Base-by-base conservation (phyloP, 2,113 vertebrate genomes). In the Argyrosomus japonicus region DNA sequence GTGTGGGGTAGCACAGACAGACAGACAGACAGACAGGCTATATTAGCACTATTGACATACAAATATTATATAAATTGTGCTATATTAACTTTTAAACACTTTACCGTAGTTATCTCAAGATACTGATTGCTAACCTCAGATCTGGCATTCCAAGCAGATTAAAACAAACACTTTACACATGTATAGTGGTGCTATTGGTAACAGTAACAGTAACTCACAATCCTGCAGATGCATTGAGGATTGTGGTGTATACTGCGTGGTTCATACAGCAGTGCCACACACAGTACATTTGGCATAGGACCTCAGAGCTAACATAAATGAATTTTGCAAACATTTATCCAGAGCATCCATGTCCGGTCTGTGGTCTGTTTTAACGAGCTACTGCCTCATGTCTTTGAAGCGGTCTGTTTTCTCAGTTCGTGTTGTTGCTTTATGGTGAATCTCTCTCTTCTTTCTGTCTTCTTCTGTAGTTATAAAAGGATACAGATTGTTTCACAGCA, bases 401-500 rank as follows among this genome's bases (percentile, higher is more conserved):
- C 5, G 0, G 5, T 3, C 21, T 13, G 4, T 51, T 47, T 54
- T 68, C 29, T 70, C 17, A 19, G 40, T n/a, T 25, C 67, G 63
- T n/a, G 45, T 9, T 68, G 72, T n/a, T 60, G 48, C 73, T 51
- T 73, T 18, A 13, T 25, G 27, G 76, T 68, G 65, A 78, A 75
- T 72, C 70, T 60, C 21, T 40, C 57, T 88, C 56, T 57, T 76
- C 57, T 48, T 11, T 69, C 60, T 51, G 53, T 70, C 83, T 77
- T 58, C 57, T 40, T 45, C 68, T 50, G 61, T 56, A 56, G 77
- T 88, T 84, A 84, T 79, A 73, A 86, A 85, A 84, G 45, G 79
- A 87, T 72, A 78, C 81, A 88, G 83, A 87, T 88, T 87, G 83
- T 89, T 89, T 87, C 87, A 87, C 75, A 79, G 82, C 61, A 75